A percentile compares a stretch with the other conserved stretches of the same genome.
Conservation (phyloP, 1,140 invertebrate species). For the Melipona quadrifasciata region DNA sequence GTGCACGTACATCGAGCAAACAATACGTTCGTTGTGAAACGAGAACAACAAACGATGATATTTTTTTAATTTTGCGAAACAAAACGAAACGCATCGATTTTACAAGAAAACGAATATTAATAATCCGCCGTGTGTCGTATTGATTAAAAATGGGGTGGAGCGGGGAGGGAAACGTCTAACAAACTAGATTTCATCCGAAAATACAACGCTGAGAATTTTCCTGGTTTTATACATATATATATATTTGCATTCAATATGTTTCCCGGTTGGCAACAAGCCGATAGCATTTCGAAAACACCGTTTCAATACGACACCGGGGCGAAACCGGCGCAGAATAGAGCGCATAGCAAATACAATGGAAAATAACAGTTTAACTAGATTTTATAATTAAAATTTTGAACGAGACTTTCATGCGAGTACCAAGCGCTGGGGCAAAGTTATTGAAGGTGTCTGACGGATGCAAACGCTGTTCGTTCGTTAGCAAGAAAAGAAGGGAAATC, state of each 20-base stretch:
- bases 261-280: too few species aligned
- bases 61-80: background rate
- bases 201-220: background rate
- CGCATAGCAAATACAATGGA: background rate
- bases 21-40: background rate
- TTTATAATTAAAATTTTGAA: constrained; percentile 3
- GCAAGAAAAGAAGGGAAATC: background rate
- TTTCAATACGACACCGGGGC: too few species aligned
- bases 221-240: background rate
- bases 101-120: background rate
- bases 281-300: background rate
- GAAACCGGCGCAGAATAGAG: background rate
- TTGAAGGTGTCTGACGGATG: background rate
- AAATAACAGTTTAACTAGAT: background rate
- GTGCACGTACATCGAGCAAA: background rate
- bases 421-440: background rate
- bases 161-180: background rate
- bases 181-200: background rate
- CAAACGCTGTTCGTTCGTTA: too few species aligned
- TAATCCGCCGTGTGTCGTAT: background rate
- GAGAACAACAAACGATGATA: background rate
- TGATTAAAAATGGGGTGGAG: background rate
- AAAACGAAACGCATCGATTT: background rate
- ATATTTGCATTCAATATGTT: constrained; percentile 14
- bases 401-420: background rate